Base-by-base conservation (phyloP, 2,113 vertebrate genomes). In the Eudorcas thomsonii region DNA sequence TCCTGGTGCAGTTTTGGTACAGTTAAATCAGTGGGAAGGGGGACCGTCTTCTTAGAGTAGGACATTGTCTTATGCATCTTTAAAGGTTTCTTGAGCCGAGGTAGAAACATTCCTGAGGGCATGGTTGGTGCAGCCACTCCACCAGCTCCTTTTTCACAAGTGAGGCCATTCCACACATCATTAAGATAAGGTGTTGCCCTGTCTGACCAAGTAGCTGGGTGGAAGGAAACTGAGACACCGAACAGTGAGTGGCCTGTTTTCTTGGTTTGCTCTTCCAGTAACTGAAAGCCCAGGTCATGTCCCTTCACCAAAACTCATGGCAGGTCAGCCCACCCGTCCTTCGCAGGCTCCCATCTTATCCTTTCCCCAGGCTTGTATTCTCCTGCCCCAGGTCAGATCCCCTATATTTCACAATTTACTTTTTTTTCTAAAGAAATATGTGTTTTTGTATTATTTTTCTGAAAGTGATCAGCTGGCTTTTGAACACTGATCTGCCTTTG, bases 401-500 rank as follows among this genome's bases (percentile, higher is more conserved):
- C 33, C 48, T n/a, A 6, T 50, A 30, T 14, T 90, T 92, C n/a
- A 74, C 1, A 21, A 14, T 74, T 15, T 50, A 2, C 30, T 80
- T 84, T 57, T 71, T n/a, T 90, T 39, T 19, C 16, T 52, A 16
- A 89, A 74, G 33, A 71, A 19, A 15, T 10, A 23, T 43, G 94
- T 71, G 43, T 48, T 36, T 33, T 8, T 26, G n/a, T 50, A 43
- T 43, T 25, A 43, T 2, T 77, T 77, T 77, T 77, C 5, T 43
- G 39, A 43, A 77, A 15, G 39, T 2, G 71, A 15, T 15, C 15
- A 23, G 21, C 21, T 26, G 39, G 16, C 1, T 26, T 43, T 26
- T 43, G 43, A 26, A 4, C 23, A 4, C 3, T 13, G 6, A 0
- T 43, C 71, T 74, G 1, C 36, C 11, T 25, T 25, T 4, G 36